These are phyloP conservation scores for Ophiothrix spiculata DNA, from an alignment of 35 echinoderm and acorn worm genomes.

Conservation along the genomic window DNA sequence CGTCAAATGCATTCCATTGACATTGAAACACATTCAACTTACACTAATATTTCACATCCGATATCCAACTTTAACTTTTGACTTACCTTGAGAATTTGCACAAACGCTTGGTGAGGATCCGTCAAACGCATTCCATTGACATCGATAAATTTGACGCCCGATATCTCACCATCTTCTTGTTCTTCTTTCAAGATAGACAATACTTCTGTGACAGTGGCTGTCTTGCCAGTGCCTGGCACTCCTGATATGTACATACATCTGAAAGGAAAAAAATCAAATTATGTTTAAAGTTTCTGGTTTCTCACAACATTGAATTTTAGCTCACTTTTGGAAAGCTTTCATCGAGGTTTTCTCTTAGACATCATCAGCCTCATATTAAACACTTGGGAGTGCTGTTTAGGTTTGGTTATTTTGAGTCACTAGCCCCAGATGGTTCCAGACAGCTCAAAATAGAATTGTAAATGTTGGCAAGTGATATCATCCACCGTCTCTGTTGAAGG, in stretches of 20 bases:
- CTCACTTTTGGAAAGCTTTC: too few species aligned
- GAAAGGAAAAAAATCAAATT: neutral
- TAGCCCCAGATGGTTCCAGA: too few species aligned
- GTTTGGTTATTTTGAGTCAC: too few species aligned
- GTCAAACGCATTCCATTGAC: constrained; percentile 97
- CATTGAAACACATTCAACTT: constrained; percentile 39
- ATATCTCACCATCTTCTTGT: constrained; percentile 51
- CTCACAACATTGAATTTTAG: too few species aligned
- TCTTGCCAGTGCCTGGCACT: constrained; percentile 95
- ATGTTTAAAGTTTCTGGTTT: too few species aligned
- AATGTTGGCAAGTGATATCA: too few species aligned
- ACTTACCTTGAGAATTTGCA: constrained; percentile 91
- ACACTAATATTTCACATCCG: constrained; percentile 47
- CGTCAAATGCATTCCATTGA: constrained; percentile 96
- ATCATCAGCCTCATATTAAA: too few species aligned
- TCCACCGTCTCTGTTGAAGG: too few species aligned
- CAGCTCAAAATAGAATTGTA: too few species aligned
- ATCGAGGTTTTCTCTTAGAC: too few species aligned
- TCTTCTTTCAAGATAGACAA: constrained; percentile 55
- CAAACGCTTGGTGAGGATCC: constrained; percentile 90
- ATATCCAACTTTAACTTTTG: neutral
- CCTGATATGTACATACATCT: constrained; percentile 99
- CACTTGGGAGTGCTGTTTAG: too few species aligned
- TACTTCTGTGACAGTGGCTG: constrained; percentile 87
- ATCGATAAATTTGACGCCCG: constrained; percentile 74